Evolutionary conservation across 2,888 invertebrate genomes (phyloP), one percentile per base, ranked within the genome.

Genomic region (Leucophora obtusa): DNA sequence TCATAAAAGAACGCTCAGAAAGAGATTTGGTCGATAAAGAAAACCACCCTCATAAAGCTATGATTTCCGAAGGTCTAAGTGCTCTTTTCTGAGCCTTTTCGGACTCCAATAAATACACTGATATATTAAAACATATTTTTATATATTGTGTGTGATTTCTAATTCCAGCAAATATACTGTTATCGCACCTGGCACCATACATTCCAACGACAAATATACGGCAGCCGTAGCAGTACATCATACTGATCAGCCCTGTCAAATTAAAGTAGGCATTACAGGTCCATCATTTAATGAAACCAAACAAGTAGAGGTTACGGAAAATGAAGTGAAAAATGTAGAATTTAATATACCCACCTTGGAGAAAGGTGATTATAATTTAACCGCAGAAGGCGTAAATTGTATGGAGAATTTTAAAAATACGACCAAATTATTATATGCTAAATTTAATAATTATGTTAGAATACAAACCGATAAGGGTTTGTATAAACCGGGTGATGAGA

Each of bases 401-500:
- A 93, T 94, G 4, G 96, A 96, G 0, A 92, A 92, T 79, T 96
- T 97, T 88, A 92, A 92, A 68, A 94, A 95, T 83, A 92, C 94
- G n/a, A 94, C 94, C 0, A 92, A 92, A 92, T 72, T 97, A 93
- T 91, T 92, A 93, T 82, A 93, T 93, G 83, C 94, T 0, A 83
- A 75, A 0, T 87, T 87, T 18, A 82, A 82, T 18, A 83, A 86
- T 1, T 82, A 86, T 59, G 93, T 97, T 8, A 95, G 97, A 87
- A 93, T 98, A 70, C 98, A 98, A 89, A 97, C 97, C 0, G 98
- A 98, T 90, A 96, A 96, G 90, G 94, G 96, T 15, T 94, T 97
- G 82, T 98, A 98, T 90, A 95, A 96, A 87, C 97, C 97, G 0
- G 95, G 95, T 14, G 94, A 95, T 87, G 93, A 93, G 83, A 93